Evolutionary conservation across 2,888 invertebrate species (phyloP), one percentile per base, ranked within the genome.

Genomic region (Merodon equestris): DNA sequence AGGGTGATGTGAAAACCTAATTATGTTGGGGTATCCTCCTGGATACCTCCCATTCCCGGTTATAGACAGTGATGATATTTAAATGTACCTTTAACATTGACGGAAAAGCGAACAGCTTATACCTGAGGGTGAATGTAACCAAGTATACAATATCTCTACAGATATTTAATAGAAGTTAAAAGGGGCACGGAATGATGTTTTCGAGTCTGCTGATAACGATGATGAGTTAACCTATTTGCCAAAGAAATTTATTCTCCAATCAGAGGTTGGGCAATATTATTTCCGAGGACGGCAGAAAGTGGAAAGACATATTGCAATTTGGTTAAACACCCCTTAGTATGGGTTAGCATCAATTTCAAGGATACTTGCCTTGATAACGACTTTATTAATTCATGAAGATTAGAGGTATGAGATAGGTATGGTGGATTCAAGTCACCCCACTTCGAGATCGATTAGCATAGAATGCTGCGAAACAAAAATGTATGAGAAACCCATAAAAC

Each of bases 221-320:
- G 45, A 68, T 18, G 61, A 40, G 38, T 68, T 51, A 42, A 54
- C 51, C 57, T 63, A 48, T 75, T 75, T 63, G 63, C 42, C 42
- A 63, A 68, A 70, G 51, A 75, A 70, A 75, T 70, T 70, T 75
- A 70, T 68, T 58, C 57, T 57, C 47, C 63, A 53, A 70, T 53
- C 42, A 58, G 70, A 2, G 27, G 27, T 44, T 75, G 57, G 47
- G 51, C 14, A 44, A 34, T 10, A 51, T 66, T 53, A 9, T 7
- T 40, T 9, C 9, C 17, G 18, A 27, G 44, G 45, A 2, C 9
- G 14, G 40, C 1, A 45, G 13, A 48, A 48, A 13, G 47, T 48
- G 53, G 36, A n/a, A n/a, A n/a, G n/a, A n/a, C n/a, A n/a, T n/a
- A n/a, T n/a, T n/a, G n/a, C n/a, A n/a, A n/a, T n/a, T n/a, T n/a